phyloP scores from a whole-genome alignment of 2,113 vertebrate species.

The Atherinomorus stipes region DNA sequence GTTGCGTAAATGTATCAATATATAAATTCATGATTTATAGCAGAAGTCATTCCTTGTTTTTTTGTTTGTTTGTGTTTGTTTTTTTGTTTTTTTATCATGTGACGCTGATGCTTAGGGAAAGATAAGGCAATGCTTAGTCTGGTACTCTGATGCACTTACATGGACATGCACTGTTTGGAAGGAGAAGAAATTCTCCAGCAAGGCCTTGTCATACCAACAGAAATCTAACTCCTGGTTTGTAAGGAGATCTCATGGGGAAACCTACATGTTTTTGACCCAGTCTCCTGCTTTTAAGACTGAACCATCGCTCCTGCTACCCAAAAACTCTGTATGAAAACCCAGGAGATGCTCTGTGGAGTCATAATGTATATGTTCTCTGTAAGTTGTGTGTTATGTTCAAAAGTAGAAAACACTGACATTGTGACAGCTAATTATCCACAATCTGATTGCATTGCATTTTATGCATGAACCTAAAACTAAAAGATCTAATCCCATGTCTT shows the following conservation, averaged over 20 bases:
- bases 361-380: constrained; percentile 3
- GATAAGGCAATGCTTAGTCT: constrained; percentile 28
- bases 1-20: constrained; percentile 23
- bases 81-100: background rate
- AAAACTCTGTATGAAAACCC: constrained; percentile 19
- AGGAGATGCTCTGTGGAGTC: background rate
- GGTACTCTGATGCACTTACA: constrained; percentile 38
- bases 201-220: constrained; percentile 35
- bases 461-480: too few species aligned
- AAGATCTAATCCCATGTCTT: too few species aligned
- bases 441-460: background rate
- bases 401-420: background rate
- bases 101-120: constrained; percentile 22
- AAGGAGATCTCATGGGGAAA: constrained; percentile 69
- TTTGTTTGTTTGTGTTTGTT: constrained; percentile 14
- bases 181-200: constrained; percentile 56
- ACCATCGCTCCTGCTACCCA: constrained; percentile 21
- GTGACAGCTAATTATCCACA: background rate
- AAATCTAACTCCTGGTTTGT: constrained; percentile 64
- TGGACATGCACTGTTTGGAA: constrained; percentile 26
- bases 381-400: background rate
- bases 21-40: constrained; percentile 20
- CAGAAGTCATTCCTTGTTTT: constrained; percentile 40
- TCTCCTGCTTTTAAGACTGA: constrained; percentile 34
- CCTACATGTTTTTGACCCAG: constrained; percentile 47